Base-by-base conservation (phyloP, 2,113 vertebrate genomes). In the Chroicocephalus ridibundus region DNA sequence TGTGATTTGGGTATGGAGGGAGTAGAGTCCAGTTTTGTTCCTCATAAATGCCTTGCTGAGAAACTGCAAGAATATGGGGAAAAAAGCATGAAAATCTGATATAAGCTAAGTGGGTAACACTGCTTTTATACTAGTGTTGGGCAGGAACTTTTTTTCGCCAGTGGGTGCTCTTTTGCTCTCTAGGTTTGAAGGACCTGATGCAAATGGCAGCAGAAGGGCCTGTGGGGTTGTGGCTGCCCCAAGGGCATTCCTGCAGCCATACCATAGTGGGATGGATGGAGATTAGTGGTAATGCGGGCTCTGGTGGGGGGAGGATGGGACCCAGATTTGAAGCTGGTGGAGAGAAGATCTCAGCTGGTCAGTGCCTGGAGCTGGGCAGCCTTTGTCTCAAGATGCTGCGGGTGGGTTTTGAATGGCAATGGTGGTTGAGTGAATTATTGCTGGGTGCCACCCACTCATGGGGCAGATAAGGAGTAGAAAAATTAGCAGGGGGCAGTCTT, bases 151-250 rank as follows among this genome's bases (percentile, higher is more conserved):
- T 31, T 8, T 42, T 46, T 44, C 52, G 27, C 40, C 15, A 10
- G 0, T 0, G 0, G 1, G 8, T 36, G 22, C 20, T 44, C 38
- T 36, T 57, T 15, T 7, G n/a, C 3, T 65, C 10, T 4, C 3
- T 5, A 14, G 26, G 25, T 52, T 55, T 71, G 83, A 71, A 71
- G 77, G 42, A 61, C 4, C 21, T 42, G 74, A 6, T 72, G 65
- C 6, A 40, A 47, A 36, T 2, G 3, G 26, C 47, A 64, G 61
- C 15, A 72, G 52, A 42, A 65, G 10, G 26, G 38, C 19, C 51
- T 8, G 7, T 8, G 34, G 40, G 44, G 62, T 36, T 77, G 60
- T 32, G 68, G 29, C 21, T 51, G 12, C 29, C 22, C 19, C 10
- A 5, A 25, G 57, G n/a, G 5, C 29, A 47, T 64, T 38, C 31